Evolutionary conservation across 2,113 vertebrate genomes (phyloP), one percentile per base, ranked within the genome.

Genomic region (Rhagologus leucostigma): DNA sequence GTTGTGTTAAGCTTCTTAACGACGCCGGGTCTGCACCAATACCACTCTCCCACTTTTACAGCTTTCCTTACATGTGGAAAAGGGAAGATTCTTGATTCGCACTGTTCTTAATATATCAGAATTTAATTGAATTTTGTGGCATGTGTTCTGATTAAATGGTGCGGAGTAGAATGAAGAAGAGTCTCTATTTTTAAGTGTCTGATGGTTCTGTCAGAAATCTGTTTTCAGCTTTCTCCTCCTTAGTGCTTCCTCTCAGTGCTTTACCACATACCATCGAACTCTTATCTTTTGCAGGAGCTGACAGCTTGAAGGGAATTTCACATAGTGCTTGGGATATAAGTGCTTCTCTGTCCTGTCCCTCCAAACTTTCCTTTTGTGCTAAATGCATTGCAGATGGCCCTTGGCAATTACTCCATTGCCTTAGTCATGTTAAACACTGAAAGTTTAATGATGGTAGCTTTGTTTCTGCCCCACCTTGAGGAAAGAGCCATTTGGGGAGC

Each of bases 1-100:
- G 27, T 42, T 84, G 33, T 44, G 19, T 76, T 76, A 85, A 76
- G 26, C 33, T 71, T 47, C 57, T 56, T 73, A 29, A 26, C 5
- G 11, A 23, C 33, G 4, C 19, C 0, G 0, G 13, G 42, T 53
- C 47, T 80, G 65, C 44, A 37, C 3, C 1, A 30, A 6, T 53
- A 35, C 30, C 2, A 1, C 24, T 62, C 62, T 71, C 10, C 6
- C 7, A 9, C 4, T 27, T 62, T 29, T 41, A 22, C 50, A 80
- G 37, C 30, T 68, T 23, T 39, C 5, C 16, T 35, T 84, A 7
- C 0, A 0, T 19, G 18, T 2, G 4, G 27, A 17, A 65, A 92
- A 15, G 37, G 35, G 29, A 64, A 39, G 53, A 13, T 17, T 73
- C 44, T 33, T 16, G 10, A 23, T 49, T 87, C 2, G 0, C 29